Conservation (phyloP, 1,140 invertebrate genomes). For the Zaprionus africanus region DNA sequence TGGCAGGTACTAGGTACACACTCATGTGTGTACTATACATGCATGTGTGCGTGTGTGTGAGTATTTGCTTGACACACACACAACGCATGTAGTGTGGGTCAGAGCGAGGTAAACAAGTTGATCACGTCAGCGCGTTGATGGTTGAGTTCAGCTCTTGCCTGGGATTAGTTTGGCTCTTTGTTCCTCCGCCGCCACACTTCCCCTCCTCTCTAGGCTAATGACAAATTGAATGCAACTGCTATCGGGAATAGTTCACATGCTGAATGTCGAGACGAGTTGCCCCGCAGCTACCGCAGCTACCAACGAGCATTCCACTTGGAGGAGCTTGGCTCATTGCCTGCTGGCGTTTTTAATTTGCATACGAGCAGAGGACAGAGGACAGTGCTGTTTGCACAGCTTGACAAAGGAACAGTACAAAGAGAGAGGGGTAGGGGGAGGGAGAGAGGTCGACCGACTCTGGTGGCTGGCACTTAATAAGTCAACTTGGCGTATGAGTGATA, state of each 20-base stretch:
- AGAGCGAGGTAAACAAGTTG: conserved; percentile 25
- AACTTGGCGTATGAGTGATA: conserved; percentile 53
- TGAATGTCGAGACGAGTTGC: conserved; percentile 32
- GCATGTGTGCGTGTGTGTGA: not conserved
- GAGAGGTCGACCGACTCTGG: not conserved
- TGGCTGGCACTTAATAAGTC: conserved; percentile 66
- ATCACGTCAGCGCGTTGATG: not conserved
- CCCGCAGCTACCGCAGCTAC: conserved; percentile 6
- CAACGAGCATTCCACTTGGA: conserved; percentile 1
- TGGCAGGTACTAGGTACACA: not conserved
- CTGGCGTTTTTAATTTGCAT: conserved; percentile 61
- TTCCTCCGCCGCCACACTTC: not conserved
- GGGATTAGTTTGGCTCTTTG: conserved; percentile 6
- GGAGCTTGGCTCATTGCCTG: conserved; percentile 37
- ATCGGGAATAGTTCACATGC: conserved; percentile 36
- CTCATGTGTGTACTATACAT: not conserved
- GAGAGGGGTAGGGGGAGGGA: no score
- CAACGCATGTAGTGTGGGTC: not conserved
- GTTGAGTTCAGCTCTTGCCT: conserved; percentile 1
- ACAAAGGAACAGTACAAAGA: conserved; percentile 45
- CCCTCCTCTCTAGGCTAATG: conserved; percentile 26
- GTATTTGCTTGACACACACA: not conserved
- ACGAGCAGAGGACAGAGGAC: conserved; percentile 36
- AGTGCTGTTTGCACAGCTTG: conserved; percentile 46
- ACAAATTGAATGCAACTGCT: conserved; percentile 65